A percentile compares a stretch with the other conserved stretches of the same genome.
These are phyloP conservation scores for Upupa epops DNA, from an alignment of 2,113 vertebrate genomes.

Conservation along the genomic window DNA sequence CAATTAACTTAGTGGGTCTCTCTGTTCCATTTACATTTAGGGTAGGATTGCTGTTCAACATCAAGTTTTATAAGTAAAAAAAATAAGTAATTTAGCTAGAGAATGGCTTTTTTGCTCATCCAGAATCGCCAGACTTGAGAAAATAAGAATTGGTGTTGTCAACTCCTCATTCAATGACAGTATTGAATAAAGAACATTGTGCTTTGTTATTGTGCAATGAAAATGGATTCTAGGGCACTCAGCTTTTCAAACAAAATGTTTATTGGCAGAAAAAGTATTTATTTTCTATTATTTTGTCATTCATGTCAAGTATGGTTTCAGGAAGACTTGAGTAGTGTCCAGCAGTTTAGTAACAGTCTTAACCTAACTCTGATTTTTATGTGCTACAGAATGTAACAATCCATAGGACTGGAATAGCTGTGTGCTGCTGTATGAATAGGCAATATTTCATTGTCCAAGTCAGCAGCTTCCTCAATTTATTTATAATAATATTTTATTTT, in stretches of 20 bases:
- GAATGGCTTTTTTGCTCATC: not conserved
- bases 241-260: constrained; percentile 1
- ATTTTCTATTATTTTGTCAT: not conserved
- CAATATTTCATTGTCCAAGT: not conserved
- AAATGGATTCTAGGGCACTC: not conserved
- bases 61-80: not conserved
- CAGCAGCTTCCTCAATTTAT: not conserved
- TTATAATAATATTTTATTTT: not conserved
- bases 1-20: not conserved
- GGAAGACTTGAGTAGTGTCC: not conserved
- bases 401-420: not conserved
- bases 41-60: not conserved
- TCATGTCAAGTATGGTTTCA: not conserved
- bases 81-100: not conserved
- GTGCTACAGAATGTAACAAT: not conserved
- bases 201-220: not conserved
- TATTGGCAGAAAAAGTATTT: constrained; percentile 32
- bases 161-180: not conserved
- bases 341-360: not conserved
- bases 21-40: not conserved
- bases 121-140: not conserved
- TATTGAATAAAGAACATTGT: not conserved
- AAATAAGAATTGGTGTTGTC: not conserved
- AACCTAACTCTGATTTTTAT: not conserved
- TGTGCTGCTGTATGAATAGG: not conserved